phyloP scores from a whole-genome alignment of 2,797 vertebrate genomes.

The Esox lucius region DNA sequence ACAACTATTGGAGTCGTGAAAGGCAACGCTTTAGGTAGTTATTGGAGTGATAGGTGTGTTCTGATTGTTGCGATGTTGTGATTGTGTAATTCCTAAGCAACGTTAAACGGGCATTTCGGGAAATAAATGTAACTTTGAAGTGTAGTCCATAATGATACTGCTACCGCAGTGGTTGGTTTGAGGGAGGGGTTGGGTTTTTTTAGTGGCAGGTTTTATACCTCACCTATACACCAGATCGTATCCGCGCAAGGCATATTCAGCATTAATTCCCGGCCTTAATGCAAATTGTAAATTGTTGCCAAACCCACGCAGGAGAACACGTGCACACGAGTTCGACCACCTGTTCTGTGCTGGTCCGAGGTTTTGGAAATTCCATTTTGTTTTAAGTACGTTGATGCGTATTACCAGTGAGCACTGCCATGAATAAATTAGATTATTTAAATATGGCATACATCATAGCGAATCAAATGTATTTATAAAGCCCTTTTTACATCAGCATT shows the following conservation, averaged over 20 bases:
- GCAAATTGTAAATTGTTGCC: constrained; percentile 26
- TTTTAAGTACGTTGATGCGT: too few species aligned
- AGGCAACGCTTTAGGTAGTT: not conserved
- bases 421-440: too few species aligned
- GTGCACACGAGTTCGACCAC: not conserved
- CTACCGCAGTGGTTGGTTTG: not conserved
- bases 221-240: constrained; percentile 27
- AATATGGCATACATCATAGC: too few species aligned
- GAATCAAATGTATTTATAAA: too few species aligned
- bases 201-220: constrained; percentile 10
- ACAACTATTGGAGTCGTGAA: not conserved
- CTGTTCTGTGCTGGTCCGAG: not conserved
- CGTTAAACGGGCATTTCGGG: not conserved
- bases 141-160: constrained; percentile 1
- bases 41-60: not conserved
- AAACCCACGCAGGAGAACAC: not conserved
- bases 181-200: constrained; percentile 24
- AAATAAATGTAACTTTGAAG: not conserved
- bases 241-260: constrained; percentile 15
- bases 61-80: not conserved
- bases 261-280: not conserved
- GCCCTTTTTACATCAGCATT: too few species aligned
- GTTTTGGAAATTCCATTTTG: too few species aligned
- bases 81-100: not conserved
- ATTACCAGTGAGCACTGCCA: too few species aligned